Evolutionary conservation across 2,113 vertebrate genomes (phyloP).

Genomic region (Oreotragus oreotragus): DNA sequence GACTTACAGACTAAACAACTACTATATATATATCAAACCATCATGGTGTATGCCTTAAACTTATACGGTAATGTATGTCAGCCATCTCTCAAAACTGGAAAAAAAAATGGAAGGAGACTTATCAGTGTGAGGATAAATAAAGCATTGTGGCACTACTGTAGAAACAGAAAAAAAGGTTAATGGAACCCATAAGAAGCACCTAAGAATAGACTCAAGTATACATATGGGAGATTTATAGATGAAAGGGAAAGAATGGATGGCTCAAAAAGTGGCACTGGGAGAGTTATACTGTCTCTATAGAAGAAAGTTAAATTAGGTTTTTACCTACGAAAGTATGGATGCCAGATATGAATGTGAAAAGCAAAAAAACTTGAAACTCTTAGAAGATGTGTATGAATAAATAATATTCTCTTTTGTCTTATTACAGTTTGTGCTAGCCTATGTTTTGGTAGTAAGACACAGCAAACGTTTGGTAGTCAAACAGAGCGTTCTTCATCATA

Average conservation of each 20-base stretch:
- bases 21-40: background rate
- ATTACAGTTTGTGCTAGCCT: constrained; percentile 74
- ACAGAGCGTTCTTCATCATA: constrained; percentile 79
- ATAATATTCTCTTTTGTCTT: constrained; percentile 36
- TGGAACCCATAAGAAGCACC: background rate
- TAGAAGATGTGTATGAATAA: background rate
- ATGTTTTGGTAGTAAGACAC: constrained; percentile 77
- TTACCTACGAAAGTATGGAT: constrained; percentile 9
- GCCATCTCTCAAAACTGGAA: background rate
- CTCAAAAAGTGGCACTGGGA: background rate
- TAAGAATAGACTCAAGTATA: background rate
- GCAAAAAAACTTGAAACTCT: background rate
- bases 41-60: background rate
- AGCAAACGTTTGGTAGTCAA: constrained; percentile 78
- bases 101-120: background rate
- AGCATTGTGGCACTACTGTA: background rate
- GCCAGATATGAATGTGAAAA: background rate
- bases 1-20: background rate
- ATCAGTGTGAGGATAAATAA: background rate
- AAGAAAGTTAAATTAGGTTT: constrained; percentile 7
- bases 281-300: background rate
- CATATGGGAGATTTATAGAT: background rate
- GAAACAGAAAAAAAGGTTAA: background rate
- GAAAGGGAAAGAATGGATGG: background rate
- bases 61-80: background rate